Evolutionary conservation across 2,888 invertebrate species (phyloP).

Genomic region (Tachina fera): DNA sequence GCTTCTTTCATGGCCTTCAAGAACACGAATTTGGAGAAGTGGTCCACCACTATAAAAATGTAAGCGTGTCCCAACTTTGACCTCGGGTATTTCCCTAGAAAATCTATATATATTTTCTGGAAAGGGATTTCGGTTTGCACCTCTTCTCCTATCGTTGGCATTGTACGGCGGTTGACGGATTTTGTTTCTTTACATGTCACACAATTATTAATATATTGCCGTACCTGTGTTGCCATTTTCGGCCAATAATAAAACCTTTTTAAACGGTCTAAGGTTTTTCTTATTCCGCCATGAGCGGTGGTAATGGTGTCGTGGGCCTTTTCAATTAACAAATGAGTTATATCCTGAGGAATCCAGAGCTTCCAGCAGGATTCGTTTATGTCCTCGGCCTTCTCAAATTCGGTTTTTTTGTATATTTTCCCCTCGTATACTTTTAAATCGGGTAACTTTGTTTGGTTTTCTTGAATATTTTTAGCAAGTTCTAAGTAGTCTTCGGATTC

Average conservation of each 20-base stretch:
- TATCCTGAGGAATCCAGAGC: slow-evolving; percentile 32
- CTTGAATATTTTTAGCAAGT: background rate
- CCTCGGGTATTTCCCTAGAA: slow-evolving; percentile 68
- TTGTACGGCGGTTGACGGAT: background rate
- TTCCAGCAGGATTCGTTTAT: slow-evolving; percentile 18
- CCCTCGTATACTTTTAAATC: slow-evolving; percentile 58
- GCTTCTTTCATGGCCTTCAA: too few relatives aligned
- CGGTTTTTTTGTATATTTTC: too few relatives aligned
- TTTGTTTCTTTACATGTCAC: slow-evolving; percentile 42
- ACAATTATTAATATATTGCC: slow-evolving; percentile 20
- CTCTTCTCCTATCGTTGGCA: background rate
- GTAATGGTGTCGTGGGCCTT: slow-evolving; percentile 27
- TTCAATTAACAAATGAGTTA: slow-evolving; percentile 3
- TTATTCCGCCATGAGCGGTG: slow-evolving; percentile 25
- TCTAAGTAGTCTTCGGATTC: slow-evolving; percentile 37
- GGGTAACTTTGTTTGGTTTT: slow-evolving; percentile 57
- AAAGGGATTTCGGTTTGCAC: slow-evolving; percentile 3
- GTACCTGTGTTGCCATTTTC: slow-evolving; percentile 26
- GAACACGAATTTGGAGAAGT: too few relatives aligned
- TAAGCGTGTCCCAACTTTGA: slow-evolving; percentile 36
- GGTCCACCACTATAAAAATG: background rate
- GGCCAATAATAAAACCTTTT: slow-evolving; percentile 47
- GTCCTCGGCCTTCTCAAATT: too few relatives aligned
- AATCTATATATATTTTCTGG: slow-evolving; percentile 65
- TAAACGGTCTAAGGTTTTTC: slow-evolving; percentile 22